phyloP scores from a whole-genome alignment of 2,888 invertebrate genomes.

The Acleris cristana region DNA sequence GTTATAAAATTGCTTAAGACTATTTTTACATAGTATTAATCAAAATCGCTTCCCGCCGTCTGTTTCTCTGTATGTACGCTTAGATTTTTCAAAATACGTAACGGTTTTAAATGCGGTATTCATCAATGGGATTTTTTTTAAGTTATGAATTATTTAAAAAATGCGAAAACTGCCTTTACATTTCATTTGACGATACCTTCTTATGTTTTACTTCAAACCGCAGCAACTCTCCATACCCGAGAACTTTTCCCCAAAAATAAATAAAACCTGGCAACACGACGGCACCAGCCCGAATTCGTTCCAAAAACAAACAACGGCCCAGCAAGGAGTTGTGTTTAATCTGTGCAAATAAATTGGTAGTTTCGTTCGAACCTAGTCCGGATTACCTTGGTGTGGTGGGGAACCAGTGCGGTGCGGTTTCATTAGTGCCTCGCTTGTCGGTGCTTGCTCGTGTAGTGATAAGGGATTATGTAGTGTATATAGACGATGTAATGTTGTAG shows the following conservation, averaged over 20 bases:
- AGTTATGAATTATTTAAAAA: too few relatives aligned
- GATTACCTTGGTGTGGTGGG: slow-evolving; percentile 33
- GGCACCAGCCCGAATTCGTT: neutral
- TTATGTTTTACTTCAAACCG: too few relatives aligned
- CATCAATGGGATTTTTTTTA: too few relatives aligned
- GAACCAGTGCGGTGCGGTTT: slow-evolving; percentile 31
- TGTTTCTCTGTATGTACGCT: too few relatives aligned
- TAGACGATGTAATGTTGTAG: neutral
- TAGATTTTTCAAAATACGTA: too few relatives aligned
- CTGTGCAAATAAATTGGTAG: slow-evolving; percentile 34
- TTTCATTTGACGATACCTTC: too few relatives aligned
- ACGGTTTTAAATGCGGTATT: too few relatives aligned
- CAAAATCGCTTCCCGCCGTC: too few relatives aligned
- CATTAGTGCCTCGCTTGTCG: slow-evolving; percentile 30
- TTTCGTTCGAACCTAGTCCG: slow-evolving; percentile 27
- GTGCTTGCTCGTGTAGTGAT: slow-evolving; percentile 9
- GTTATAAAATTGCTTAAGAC: too few relatives aligned
- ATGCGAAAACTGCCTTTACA: too few relatives aligned
- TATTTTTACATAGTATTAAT: too few relatives aligned
- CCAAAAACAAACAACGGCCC: slow-evolving; percentile 23
- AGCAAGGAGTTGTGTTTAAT: slow-evolving; percentile 21
- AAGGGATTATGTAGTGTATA: slow-evolving; percentile 6
- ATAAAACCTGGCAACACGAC: slow-evolving; percentile 16
- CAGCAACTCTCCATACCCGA: slow-evolving; percentile 1
- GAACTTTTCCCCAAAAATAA: slow-evolving; percentile 2